Conservation (phyloP, 2,797 vertebrate genomes). For the Pantherophis vulpinus region DNA sequence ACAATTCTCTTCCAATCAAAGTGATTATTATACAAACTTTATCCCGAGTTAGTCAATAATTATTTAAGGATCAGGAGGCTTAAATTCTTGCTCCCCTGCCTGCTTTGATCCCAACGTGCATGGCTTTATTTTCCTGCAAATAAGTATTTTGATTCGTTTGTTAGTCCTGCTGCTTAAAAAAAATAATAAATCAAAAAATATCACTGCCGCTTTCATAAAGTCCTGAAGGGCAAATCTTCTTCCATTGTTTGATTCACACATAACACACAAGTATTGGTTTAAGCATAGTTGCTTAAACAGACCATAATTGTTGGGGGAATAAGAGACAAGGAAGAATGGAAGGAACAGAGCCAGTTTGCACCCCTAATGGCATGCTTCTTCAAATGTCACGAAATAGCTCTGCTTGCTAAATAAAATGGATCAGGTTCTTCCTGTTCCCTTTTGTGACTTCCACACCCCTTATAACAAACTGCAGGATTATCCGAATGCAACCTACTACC, state of each 20-base stretch:
- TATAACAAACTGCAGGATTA: not conserved
- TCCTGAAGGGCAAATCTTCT: not conserved
- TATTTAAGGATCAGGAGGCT: not conserved
- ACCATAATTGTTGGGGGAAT: not conserved
- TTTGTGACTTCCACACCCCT: not conserved
- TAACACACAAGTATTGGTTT: not conserved
- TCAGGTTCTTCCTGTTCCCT: not conserved
- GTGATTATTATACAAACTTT: not conserved
- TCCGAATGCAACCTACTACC: not conserved
- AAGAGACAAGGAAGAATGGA: not conserved
- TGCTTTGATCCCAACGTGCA: not conserved
- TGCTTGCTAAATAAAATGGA: not conserved
- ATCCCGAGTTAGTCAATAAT: not conserved
- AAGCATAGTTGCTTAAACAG: not conserved
- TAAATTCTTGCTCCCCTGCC: not conserved
- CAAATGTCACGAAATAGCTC: not conserved
- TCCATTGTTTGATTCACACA: not conserved
- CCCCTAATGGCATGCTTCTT: not conserved
- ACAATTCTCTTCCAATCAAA: not conserved
- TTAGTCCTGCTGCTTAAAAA: not conserved
- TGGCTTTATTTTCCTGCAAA: not conserved
- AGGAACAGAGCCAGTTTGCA: not conserved
- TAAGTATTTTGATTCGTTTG: not conserved
- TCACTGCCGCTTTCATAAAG: not conserved
- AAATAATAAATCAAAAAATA: not conserved